These are phyloP conservation scores for Habropoda laboriosa DNA, from an alignment of 1,140 invertebrate genomes.

Conservation along the genomic window DNA sequence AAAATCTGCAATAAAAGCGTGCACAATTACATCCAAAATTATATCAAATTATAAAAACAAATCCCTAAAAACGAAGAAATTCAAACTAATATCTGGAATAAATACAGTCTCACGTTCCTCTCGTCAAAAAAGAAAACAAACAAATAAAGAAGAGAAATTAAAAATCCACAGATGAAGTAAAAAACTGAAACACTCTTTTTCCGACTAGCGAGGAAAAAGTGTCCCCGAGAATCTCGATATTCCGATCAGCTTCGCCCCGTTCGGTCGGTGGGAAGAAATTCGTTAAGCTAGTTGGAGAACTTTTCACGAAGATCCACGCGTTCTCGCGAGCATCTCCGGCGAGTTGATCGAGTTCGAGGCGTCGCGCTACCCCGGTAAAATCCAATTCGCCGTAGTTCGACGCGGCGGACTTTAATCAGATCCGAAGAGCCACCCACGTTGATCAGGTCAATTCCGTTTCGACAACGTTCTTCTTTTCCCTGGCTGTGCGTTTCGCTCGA, in stretches of 20 bases:
- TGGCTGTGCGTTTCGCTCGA: neutral
- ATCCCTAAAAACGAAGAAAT: no score
- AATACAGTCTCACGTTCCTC: no score
- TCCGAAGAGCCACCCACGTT: neutral
- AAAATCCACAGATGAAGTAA: no score
- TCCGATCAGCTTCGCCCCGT: neutral
- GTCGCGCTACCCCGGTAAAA: neutral
- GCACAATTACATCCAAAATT: no score
- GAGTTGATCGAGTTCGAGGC: neutral
- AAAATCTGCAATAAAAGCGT: no score
- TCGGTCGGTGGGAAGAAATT: neutral
- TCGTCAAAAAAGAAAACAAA: no score
- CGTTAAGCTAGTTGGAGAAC: neutral
- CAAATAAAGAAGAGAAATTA: no score
- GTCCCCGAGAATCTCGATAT: neutral
- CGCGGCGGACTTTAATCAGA: conserved; percentile 3
- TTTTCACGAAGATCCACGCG: neutral
- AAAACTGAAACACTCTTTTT: no score
- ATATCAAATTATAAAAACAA: no score
- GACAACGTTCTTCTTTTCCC: conserved; percentile 3
- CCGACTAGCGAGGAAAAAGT: no score
- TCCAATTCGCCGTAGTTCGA: conserved; percentile 5
- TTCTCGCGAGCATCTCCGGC: neutral
- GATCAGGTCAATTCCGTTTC: conserved; percentile 24
- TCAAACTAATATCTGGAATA: no score